Conservation (phyloP, 2,888 invertebrate genomes). For the Apodemia zela region DNA sequence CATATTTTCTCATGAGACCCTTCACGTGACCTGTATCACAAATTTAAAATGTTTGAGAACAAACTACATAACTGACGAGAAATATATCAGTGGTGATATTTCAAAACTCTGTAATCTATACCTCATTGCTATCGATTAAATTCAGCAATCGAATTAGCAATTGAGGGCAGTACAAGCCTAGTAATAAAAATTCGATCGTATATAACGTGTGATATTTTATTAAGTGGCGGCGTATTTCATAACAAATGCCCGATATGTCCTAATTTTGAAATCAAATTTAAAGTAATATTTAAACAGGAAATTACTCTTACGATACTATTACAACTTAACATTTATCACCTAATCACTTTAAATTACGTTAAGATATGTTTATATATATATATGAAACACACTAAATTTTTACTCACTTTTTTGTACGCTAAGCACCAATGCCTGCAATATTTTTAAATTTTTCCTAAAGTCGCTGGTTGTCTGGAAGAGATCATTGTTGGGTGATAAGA, state of each 20-base stretch:
- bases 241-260: background rate
- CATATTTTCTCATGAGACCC: constrained; percentile 33
- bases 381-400: too few species aligned
- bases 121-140: constrained; percentile 1
- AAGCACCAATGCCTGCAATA: too few species aligned
- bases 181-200: constrained; percentile 8
- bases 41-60: constrained; percentile 22
- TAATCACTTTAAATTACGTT: background rate
- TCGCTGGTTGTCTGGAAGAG: too few species aligned
- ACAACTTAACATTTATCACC: constrained; percentile 8
- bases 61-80: constrained; percentile 14
- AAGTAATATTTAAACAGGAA: background rate
- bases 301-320: constrained; percentile 24
- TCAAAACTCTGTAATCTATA: constrained; percentile 4
- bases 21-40: constrained; percentile 30
- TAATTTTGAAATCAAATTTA: background rate
- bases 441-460: too few species aligned
- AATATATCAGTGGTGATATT: background rate
- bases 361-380: background rate
- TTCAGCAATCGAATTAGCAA: constrained; percentile 11
- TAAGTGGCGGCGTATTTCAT: background rate
- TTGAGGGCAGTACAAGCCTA: constrained; percentile 9
- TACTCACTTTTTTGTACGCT: too few species aligned
- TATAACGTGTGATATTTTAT: background rate
- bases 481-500: too few species aligned